phyloP scores from a whole-genome alignment of 1,140 invertebrate species.

The Scylla paramamosain region DNA sequence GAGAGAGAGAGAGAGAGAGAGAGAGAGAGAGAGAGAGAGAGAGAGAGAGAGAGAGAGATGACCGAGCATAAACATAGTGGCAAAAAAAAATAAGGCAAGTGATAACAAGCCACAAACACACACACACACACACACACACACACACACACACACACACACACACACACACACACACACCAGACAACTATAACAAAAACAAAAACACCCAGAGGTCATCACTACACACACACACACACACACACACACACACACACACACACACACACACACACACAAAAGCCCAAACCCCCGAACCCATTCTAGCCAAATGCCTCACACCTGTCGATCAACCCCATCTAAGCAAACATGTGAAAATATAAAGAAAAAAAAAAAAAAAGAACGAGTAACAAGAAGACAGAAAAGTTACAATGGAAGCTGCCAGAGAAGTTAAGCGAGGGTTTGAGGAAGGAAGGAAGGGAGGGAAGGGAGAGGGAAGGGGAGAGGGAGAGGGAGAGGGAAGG shows the following conservation, averaged over 20 bases:
- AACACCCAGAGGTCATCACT: neutral
- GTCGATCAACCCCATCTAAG: no score
- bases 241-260: slow-evolving; percentile 52
- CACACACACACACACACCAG: slow-evolving; percentile 51
- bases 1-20: slow-evolving; percentile 58
- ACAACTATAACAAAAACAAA: neutral
- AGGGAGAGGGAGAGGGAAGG: neutral
- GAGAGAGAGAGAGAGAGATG: slow-evolving; percentile 39
- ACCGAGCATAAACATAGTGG: neutral
- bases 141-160: neutral
- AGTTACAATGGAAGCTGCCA: neutral
- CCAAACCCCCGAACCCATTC: no score
- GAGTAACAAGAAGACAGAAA: neutral
- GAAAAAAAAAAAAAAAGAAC: neutral
- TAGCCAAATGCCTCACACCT: no score
- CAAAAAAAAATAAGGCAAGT: neutral
- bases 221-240: slow-evolving; percentile 52
- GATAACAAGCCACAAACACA: neutral
- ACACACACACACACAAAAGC: slow-evolving; percentile 34
- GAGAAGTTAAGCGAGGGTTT: neutral
- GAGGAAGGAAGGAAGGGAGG: neutral
- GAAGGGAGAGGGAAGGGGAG: neutral
- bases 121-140: neutral
- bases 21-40: slow-evolving; percentile 57
- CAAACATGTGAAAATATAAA: neutral